Percentiles rank a stretch among this genome's conserved stretches.
Conservation (phyloP, 2,888 invertebrate species). For the Aelia acuminata region DNA sequence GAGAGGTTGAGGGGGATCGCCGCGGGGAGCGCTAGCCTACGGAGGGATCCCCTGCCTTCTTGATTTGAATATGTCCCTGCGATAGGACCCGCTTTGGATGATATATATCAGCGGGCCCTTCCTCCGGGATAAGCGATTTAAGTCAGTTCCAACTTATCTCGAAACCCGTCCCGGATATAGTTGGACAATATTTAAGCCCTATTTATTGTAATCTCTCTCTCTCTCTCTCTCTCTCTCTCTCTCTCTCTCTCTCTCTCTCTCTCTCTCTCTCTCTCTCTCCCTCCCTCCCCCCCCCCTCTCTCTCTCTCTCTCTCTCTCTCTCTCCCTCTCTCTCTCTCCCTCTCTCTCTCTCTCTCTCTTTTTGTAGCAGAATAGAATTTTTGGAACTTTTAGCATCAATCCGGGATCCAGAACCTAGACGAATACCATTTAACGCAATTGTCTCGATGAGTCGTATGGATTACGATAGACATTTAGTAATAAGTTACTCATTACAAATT, state of each 20-base stretch:
- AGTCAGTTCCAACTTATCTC: not conserved
- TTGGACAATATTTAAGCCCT: not conserved
- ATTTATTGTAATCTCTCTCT: not conserved
- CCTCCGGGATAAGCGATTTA: not conserved
- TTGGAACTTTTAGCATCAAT: too few species aligned
- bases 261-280: not conserved
- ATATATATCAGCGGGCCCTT: not conserved
- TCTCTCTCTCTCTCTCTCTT: not conserved
- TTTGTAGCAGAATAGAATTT: not conserved
- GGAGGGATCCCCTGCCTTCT: not conserved
- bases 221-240: too few species aligned
- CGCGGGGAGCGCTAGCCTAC: too few species aligned
- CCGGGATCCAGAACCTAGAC: too few species aligned
- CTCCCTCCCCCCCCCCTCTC: not conserved
- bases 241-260: too few species aligned
- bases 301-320: not conserved
- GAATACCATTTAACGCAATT: too few species aligned
- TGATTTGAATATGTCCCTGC: slow-evolving; percentile 6
- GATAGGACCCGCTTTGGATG: not conserved
- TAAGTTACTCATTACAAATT: too few species aligned
- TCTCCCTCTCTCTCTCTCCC: not conserved
- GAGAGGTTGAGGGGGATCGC: not conserved
- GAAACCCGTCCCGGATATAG: not conserved
- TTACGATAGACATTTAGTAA: too few species aligned
- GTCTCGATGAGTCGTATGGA: too few species aligned